Conservation (phyloP, 2,888 invertebrate species). For the Conchocele bisecta region DNA sequence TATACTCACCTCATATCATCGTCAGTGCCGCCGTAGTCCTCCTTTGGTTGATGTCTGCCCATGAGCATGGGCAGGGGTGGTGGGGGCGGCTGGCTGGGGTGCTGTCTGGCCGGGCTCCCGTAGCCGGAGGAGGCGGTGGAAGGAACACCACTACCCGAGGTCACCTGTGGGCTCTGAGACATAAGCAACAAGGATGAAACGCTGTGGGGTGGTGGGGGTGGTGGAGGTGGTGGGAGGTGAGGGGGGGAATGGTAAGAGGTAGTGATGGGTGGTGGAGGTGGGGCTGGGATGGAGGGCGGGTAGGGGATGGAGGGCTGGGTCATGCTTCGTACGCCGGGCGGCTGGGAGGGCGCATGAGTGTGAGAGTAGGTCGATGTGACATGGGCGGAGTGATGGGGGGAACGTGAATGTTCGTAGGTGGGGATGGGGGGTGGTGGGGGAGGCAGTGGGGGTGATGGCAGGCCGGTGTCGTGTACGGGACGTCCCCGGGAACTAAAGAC, state of each 20-base stretch:
- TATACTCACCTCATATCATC: constrained; percentile 60
- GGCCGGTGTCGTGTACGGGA: constrained; percentile 32
- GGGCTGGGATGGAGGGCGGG: constrained; percentile 41
- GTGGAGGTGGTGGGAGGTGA: constrained; percentile 23
- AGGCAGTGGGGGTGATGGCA: constrained; percentile 38
- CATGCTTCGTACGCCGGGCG: constrained; percentile 45
- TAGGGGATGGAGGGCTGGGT: constrained; percentile 21
- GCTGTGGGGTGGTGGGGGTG: too few relatives aligned
- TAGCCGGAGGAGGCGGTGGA: constrained; percentile 18
- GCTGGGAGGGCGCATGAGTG: constrained; percentile 39
- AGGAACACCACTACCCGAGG: constrained; percentile 16
- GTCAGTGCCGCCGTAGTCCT: constrained; percentile 57
- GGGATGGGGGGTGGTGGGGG: constrained; percentile 42
- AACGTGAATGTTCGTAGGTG: constrained; percentile 14
- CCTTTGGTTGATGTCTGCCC: constrained; percentile 21
- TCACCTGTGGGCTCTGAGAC: constrained; percentile 42
- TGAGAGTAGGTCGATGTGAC: constrained; percentile 18
- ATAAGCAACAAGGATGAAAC: too few relatives aligned
- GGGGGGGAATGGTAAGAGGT: constrained; percentile 37
- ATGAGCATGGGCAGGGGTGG: constrained; percentile 45
- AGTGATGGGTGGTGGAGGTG: constrained; percentile 53
- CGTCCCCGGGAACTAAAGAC: constrained; percentile 36
- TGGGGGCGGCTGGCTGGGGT: constrained; percentile 54
- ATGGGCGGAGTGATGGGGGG: constrained; percentile 9
- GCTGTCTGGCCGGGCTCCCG: constrained; percentile 52